Percentiles rank a stretch among this genome's conserved stretches.
These are phyloP conservation scores for Xestobium rufovillosum DNA, from an alignment of 2,888 invertebrate species.

Conservation along the genomic window DNA sequence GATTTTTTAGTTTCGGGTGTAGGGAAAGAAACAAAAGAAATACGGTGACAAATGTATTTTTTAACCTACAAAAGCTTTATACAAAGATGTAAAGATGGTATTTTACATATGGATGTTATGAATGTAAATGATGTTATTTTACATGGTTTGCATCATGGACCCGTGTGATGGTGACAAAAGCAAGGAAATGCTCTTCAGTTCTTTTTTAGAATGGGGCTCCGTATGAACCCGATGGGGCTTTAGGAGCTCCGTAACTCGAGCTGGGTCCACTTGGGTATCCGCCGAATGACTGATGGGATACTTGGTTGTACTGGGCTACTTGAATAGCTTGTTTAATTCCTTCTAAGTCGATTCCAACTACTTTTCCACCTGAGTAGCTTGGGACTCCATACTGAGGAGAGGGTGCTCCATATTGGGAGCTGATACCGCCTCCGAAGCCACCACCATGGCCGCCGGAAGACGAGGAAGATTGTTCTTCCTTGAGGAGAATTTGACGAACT, in stretches of 20 bases:
- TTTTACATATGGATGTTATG: slow-evolving; percentile 28
- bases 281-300: slow-evolving; percentile 48
- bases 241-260: slow-evolving; percentile 46
- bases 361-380: slow-evolving; percentile 49
- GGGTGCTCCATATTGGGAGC: slow-evolving; percentile 47
- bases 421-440: slow-evolving; percentile 47
- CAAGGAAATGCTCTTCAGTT: slow-evolving; percentile 30
- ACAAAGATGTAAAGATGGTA: slow-evolving; percentile 40
- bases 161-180: slow-evolving; percentile 36
- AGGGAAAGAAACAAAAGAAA: slow-evolving; percentile 12
- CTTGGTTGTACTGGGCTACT: slow-evolving; percentile 76
- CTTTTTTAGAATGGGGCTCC: slow-evolving; percentile 50
- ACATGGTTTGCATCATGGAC: slow-evolving; percentile 40
- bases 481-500: slow-evolving; percentile 76
- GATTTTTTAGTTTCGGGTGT: not conserved
- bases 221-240: slow-evolving; percentile 60
- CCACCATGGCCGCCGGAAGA: slow-evolving; percentile 46
- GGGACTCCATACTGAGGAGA: slow-evolving; percentile 63
- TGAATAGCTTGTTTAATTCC: slow-evolving; percentile 82
- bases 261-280: slow-evolving; percentile 45
- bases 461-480: slow-evolving; percentile 63
- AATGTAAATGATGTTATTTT: slow-evolving; percentile 31
- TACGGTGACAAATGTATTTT: slow-evolving; percentile 50
- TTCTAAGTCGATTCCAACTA: slow-evolving; percentile 78
- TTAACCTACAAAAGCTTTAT: slow-evolving; percentile 46